phyloP scores from a whole-genome alignment of 2,888 invertebrate genomes.

The Corbicula japonica region DNA sequence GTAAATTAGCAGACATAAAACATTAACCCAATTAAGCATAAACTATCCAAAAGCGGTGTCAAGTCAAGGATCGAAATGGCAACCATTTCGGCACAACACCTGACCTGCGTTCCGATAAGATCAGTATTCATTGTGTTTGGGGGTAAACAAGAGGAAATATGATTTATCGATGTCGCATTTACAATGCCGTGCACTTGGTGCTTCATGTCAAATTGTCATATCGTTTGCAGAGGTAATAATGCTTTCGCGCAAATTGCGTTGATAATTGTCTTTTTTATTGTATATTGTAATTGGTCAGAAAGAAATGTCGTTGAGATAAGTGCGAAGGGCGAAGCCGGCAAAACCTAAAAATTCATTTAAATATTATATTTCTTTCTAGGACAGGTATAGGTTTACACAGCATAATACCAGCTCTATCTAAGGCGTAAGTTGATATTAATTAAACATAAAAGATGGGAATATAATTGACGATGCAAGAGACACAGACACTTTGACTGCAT shows the following conservation, averaged over 20 bases:
- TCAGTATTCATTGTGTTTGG: constrained; percentile 36
- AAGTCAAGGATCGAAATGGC: constrained; percentile 14
- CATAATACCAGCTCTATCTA: constrained; percentile 1
- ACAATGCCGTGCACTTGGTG: constrained; percentile 51
- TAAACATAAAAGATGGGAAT: neutral
- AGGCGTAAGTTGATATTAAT: constrained; percentile 11
- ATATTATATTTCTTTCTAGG: constrained; percentile 15
- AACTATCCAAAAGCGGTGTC: constrained; percentile 5
- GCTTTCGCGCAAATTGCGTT: constrained; percentile 38
- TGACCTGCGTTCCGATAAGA: constrained; percentile 37
- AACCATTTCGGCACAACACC: constrained; percentile 2
- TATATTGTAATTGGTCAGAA: constrained; percentile 10
- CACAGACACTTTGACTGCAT: too few species aligned
- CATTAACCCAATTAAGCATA: neutral
- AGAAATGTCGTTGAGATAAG: neutral
- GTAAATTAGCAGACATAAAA: neutral
- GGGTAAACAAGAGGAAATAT: constrained; percentile 41
- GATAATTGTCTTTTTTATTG: constrained; percentile 27
- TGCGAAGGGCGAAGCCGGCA: constrained; percentile 13
- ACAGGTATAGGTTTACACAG: constrained; percentile 8
- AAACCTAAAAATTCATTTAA: constrained; percentile 14
- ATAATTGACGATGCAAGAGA: too few species aligned
- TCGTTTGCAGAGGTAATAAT: constrained; percentile 27
- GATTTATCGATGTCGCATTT: constrained; percentile 48
- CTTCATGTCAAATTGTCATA: constrained; percentile 36